A percentile compares a stretch with the other conserved stretches of the same genome.
phyloP scores from a whole-genome alignment of 2,888 invertebrate species.

The Rapana venosa region DNA sequence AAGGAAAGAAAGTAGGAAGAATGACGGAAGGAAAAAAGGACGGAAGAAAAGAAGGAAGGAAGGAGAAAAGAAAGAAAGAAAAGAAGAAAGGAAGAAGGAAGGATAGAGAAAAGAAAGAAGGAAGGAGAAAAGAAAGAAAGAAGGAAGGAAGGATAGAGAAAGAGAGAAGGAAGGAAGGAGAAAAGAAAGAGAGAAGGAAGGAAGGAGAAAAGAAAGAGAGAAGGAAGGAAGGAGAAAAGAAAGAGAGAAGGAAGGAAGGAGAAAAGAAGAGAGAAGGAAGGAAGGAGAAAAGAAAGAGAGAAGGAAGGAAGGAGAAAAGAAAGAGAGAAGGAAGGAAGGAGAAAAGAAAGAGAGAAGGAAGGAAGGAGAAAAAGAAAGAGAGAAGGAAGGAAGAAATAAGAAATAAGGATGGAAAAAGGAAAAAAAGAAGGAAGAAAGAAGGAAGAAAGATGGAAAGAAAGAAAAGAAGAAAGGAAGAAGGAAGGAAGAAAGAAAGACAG shows the following conservation, averaged over 20 bases:
- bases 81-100: neutral
- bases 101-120: neutral
- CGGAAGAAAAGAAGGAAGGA: neutral
- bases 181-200: neutral
- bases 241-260: neutral
- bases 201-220: neutral
- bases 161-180: neutral
- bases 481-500: neutral
- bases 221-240: neutral
- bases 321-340: neutral
- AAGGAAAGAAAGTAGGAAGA: neutral
- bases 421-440: neutral
- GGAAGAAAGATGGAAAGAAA: neutral
- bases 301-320: neutral
- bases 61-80: neutral
- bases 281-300: neutral
- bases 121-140: neutral
- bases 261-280: neutral
- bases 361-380: neutral
- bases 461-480: neutral
- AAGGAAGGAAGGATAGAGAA: neutral
- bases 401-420: neutral
- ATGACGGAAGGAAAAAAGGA: neutral
- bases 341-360: neutral
- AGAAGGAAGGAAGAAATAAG: neutral